Conservation (phyloP, 2,888 invertebrate species). For the Alloplasta piceator region DNA sequence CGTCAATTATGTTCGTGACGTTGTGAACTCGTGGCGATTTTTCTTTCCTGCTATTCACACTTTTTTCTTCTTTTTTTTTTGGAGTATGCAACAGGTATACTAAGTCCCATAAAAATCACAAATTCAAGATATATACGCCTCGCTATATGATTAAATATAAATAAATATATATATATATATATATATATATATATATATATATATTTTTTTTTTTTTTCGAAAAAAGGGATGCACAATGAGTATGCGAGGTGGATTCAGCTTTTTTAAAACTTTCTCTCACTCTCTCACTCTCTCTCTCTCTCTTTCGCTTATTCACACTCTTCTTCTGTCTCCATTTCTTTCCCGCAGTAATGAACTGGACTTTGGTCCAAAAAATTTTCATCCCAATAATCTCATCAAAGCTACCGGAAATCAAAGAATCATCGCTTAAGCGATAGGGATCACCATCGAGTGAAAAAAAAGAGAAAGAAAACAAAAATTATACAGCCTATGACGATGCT, state of each 20-base stretch:
- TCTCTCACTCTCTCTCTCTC: conserved; percentile 23
- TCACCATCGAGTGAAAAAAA: conserved; percentile 49
- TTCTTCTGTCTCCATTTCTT: conserved; percentile 22
- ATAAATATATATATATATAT: too few relatives aligned
- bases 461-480: conserved; percentile 21
- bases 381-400: neutral
- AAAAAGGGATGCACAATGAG: conserved; percentile 83
- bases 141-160: conserved; percentile 75
- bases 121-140: conserved; percentile 78
- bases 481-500: conserved; percentile 46
- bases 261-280: conserved; percentile 60
- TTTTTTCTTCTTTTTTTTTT: conserved; percentile 42
- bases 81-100: conserved; percentile 59
- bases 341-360: conserved; percentile 20
- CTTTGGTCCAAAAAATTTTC: conserved; percentile 3
- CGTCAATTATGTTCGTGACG: conserved; percentile 40
- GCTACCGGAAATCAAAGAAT: conserved; percentile 9
- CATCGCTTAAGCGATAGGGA: conserved; percentile 29
- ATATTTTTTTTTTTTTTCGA: conserved; percentile 11
- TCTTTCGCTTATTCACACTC: conserved; percentile 10
- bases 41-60: conserved; percentile 55
- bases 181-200: too few relatives aligned
- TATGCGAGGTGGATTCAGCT: conserved; percentile 81
- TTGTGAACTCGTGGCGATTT: conserved; percentile 39
- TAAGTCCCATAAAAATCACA: conserved; percentile 71